Percentiles rank a stretch among this genome's conserved stretches.
These are phyloP conservation scores for Dolichomitus sp. DNA, from an alignment of 2,888 invertebrate genomes.

Conservation along the genomic window DNA sequence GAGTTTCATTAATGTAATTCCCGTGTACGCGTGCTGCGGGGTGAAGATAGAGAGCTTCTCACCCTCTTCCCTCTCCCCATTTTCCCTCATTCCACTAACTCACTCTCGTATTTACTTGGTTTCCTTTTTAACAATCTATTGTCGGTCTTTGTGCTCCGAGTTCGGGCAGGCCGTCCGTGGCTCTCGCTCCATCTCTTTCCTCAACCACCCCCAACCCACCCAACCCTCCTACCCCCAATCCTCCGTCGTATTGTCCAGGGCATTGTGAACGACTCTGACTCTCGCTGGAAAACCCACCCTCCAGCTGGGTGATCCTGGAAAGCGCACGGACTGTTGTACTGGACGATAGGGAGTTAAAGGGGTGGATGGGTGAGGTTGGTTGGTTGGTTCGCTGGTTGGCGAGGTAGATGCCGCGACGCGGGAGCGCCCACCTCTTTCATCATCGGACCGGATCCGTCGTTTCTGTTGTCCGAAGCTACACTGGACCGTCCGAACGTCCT, in stretches of 20 bases:
- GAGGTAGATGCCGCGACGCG: conserved; percentile 54
- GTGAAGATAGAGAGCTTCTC: conserved; percentile 65
- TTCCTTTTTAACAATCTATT: conserved; percentile 82
- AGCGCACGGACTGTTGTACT: conserved; percentile 62
- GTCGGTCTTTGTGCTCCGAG: conserved; percentile 75
- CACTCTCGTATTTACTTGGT: conserved; percentile 79
- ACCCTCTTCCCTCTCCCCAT: conserved; percentile 29
- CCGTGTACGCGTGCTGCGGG: conserved; percentile 70
- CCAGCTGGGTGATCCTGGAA: conserved; percentile 69
- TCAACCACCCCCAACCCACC: conserved; percentile 24
- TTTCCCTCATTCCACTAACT: conserved; percentile 23
- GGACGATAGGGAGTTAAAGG: conserved; percentile 41
- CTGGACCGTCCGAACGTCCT: conserved; percentile 29
- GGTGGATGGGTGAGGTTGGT: conserved; percentile 51
- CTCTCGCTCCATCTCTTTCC: conserved; percentile 47
- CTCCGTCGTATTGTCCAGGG: conserved; percentile 74
- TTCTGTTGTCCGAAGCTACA: conserved; percentile 64
- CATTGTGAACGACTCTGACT: conserved; percentile 77
- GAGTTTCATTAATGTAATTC: conserved; percentile 82
- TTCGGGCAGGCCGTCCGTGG: conserved; percentile 66
- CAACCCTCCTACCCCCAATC: conserved; percentile 6
- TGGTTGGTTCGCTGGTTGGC: conserved; percentile 33
- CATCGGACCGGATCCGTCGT: conserved; percentile 65
- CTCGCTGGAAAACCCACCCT: conserved; percentile 69
- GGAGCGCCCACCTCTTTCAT: conserved; percentile 73